Evolutionary conservation across 2,113 vertebrate genomes (phyloP).

Genomic region (Nothobranchius furzeri): DNA sequence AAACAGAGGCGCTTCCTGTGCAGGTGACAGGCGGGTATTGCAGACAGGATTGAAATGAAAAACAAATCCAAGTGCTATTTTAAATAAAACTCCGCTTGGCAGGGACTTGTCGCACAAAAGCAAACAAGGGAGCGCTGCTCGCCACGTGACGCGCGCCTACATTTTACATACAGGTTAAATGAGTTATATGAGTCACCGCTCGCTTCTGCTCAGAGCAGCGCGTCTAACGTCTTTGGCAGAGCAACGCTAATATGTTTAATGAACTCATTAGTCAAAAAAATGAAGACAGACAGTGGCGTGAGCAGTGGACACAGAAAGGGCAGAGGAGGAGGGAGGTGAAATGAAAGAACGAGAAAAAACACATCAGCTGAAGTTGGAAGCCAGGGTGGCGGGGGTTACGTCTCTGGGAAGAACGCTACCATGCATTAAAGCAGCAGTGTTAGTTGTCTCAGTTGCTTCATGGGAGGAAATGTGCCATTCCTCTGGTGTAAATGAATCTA

Average conservation of each 20-base stretch:
- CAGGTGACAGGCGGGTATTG: conserved; percentile 67
- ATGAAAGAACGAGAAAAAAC: conserved; percentile 6
- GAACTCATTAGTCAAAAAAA: conserved; percentile 72
- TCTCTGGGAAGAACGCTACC: conserved; percentile 26
- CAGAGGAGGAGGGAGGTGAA: conserved; percentile 20
- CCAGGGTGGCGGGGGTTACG: neutral
- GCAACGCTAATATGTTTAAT: conserved; percentile 73
- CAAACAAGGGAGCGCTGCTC: conserved; percentile 22
- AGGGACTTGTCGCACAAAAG: conserved; percentile 29
- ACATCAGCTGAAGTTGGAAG: conserved; percentile 14
- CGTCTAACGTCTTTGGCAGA: conserved; percentile 60
- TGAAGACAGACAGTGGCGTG: conserved; percentile 71
- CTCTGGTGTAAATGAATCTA: conserved; percentile 23
- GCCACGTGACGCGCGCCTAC: conserved; percentile 33
- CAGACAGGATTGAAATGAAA: conserved; percentile 55
- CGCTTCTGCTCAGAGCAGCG: conserved; percentile 35
- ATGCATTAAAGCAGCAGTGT: conserved; percentile 47
- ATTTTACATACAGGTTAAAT: conserved; percentile 61
- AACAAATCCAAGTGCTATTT: conserved; percentile 63
- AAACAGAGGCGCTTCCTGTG: conserved; percentile 64
- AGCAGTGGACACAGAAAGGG: conserved; percentile 49
- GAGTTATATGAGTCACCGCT: conserved; percentile 43
- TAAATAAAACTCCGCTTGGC: conserved; percentile 61
- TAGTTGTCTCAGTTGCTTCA: conserved; percentile 22
- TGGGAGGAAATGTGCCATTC: conserved; percentile 15